phyloP scores from a whole-genome alignment of 2,888 invertebrate genomes.

The Ptilodon capucinus region DNA sequence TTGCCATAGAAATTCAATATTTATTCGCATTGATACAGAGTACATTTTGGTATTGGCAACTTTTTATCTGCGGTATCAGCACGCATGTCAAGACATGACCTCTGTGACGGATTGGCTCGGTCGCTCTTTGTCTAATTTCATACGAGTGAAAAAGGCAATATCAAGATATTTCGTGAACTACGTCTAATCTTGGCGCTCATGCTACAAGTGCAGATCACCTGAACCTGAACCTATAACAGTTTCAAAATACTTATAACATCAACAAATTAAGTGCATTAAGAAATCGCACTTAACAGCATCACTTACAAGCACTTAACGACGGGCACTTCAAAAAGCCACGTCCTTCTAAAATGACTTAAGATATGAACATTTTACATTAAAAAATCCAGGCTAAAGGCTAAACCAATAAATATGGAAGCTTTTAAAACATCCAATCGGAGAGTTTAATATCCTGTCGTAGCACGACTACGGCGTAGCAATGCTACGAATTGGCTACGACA shows the following conservation, averaged over 20 bases:
- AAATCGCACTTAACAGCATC: not conserved
- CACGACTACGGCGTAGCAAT: conserved; percentile 28
- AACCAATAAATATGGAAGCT: conserved; percentile 28
- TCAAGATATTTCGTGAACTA: no score
- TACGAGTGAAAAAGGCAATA: no score
- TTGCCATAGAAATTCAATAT: no score
- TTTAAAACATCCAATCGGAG: conserved; percentile 20
- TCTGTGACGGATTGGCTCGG: no score
- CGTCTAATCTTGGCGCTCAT: no score
- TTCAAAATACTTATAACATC: not conserved
- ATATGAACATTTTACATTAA: not conserved
- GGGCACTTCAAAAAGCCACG: not conserved
- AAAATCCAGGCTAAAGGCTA: conserved; percentile 9
- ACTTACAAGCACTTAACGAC: not conserved
- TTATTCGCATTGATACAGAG: no score
- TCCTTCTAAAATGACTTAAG: not conserved
- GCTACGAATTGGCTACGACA: conserved; percentile 32
- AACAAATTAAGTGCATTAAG: not conserved
- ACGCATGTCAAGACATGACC: no score
- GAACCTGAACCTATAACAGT: no score
- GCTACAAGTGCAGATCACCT: no score
- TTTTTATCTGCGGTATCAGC: no score
- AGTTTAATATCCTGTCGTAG: conserved; percentile 39
- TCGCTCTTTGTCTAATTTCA: no score
- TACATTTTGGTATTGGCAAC: no score